Percentiles rank a stretch among this genome's conserved stretches.
Conservation (phyloP, 2,888 invertebrate species). For the Lordiphosa andalusiaca region DNA sequence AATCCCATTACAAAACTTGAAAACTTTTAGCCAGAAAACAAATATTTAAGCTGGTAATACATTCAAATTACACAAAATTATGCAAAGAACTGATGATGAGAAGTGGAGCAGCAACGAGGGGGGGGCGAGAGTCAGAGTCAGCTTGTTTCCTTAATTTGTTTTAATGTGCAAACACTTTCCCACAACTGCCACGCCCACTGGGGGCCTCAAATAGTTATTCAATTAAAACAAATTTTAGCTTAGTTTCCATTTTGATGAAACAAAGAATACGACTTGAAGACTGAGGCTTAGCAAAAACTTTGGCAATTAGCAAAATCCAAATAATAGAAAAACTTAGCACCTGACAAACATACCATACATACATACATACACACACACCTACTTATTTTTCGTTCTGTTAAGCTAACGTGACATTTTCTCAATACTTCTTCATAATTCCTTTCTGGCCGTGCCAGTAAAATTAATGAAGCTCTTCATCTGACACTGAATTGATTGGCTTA, state of each 20-base stretch:
- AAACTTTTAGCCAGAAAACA: constrained; percentile 12
- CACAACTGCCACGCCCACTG: constrained; percentile 22
- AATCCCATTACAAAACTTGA: neutral
- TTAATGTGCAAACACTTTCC: constrained; percentile 14
- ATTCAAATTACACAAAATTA: constrained; percentile 24
- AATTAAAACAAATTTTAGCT: constrained; percentile 55
- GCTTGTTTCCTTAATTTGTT: constrained; percentile 39
- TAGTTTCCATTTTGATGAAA: constrained; percentile 35
- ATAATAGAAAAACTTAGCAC: constrained; percentile 13
- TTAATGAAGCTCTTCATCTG: constrained; percentile 72
- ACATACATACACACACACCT: neutral
- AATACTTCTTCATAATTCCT: constrained; percentile 44
- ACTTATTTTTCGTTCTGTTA: constrained; percentile 1
- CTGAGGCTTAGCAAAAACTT: constrained; percentile 47
- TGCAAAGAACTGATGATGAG: constrained; percentile 36
- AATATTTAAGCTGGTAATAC: constrained; percentile 27
- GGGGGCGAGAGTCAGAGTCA: constrained; percentile 18
- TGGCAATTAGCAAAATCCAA: constrained; percentile 51
- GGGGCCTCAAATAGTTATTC: constrained; percentile 45
- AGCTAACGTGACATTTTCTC: constrained; percentile 67
- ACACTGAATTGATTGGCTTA: constrained; percentile 74
- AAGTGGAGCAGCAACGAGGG: neutral
- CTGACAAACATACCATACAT: neutral
- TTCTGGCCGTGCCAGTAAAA: constrained; percentile 44
- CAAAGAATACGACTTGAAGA: constrained; percentile 35